These are phyloP conservation scores for Garrulus glandarius DNA, from an alignment of 2,797 vertebrate genomes.

Conservation along the genomic window DNA sequence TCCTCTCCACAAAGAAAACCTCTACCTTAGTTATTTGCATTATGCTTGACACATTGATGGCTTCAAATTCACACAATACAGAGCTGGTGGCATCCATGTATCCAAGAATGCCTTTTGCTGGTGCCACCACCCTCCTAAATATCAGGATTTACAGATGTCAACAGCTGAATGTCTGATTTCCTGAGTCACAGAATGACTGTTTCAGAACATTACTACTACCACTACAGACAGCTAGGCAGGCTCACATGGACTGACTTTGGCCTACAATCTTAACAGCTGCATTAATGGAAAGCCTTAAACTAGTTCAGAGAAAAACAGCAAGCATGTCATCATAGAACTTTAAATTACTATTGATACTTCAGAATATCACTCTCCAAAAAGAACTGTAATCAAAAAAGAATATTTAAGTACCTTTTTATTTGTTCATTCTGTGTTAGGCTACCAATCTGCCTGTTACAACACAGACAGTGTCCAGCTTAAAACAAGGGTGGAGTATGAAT, in stretches of 20 bases:
- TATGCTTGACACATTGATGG: neutral
- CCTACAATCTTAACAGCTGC: rapidly evolving
- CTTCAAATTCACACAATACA: neutral
- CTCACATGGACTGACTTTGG: neutral
- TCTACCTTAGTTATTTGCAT: neutral
- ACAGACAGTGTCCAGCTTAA: neutral
- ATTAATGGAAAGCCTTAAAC: neutral
- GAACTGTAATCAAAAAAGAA: neutral
- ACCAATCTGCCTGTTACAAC: neutral
- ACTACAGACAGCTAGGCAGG: neutral
- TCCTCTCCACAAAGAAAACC: neutral
- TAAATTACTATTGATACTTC: neutral
- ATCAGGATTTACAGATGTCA: neutral
- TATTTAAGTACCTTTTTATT: neutral
- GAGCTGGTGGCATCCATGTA: neutral
- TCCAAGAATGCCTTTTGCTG: neutral
- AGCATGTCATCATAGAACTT: neutral
- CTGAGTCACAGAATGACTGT: neutral
- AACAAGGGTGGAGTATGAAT: neutral
- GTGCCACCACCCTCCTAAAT: neutral
- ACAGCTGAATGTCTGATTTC: neutral
- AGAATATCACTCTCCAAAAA: neutral
- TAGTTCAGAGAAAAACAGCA: neutral
- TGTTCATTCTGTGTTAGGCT: neutral
- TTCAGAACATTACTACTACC: neutral